Evolutionary conservation across 2,113 vertebrate genomes (phyloP).

Genomic region (Erpornis zantholeuca): DNA sequence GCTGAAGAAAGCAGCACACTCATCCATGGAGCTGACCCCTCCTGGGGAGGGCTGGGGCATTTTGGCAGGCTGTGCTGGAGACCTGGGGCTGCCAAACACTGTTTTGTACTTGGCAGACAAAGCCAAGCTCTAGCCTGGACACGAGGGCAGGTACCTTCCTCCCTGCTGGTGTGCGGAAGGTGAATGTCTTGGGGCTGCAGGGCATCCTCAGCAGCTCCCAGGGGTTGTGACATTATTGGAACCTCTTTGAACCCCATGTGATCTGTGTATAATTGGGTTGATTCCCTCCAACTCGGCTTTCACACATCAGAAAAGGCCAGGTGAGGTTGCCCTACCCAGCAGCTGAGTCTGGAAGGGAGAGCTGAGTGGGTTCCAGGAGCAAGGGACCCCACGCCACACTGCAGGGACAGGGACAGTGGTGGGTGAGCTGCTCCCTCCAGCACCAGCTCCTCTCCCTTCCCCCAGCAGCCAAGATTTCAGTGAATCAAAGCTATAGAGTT

Average conservation of each 20-base stretch:
- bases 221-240: neutral
- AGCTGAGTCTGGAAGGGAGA: neutral
- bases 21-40: neutral
- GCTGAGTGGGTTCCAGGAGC: neutral
- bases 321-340: neutral
- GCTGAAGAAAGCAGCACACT: neutral
- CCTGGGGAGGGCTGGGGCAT: neutral
- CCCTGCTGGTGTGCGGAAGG: neutral
- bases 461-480: neutral
- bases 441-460: neutral
- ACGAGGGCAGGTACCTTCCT: accelerated
- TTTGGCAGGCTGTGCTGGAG: neutral
- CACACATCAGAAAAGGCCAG: neutral
- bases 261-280: neutral
- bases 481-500: conserved; percentile 57
- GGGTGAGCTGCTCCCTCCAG: neutral
- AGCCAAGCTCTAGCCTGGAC: neutral
- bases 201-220: neutral
- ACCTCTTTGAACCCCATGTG: neutral
- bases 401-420: neutral
- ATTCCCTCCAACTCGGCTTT: neutral
- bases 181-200: neutral
- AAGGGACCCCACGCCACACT: accelerated
- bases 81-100: neutral
- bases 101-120: neutral